Percentiles rank a stretch among this genome's conserved stretches.
These are phyloP conservation scores for Drosophila nr. perissopoda DNA, from an alignment of 2,888 invertebrate species.

Conservation along the genomic window DNA sequence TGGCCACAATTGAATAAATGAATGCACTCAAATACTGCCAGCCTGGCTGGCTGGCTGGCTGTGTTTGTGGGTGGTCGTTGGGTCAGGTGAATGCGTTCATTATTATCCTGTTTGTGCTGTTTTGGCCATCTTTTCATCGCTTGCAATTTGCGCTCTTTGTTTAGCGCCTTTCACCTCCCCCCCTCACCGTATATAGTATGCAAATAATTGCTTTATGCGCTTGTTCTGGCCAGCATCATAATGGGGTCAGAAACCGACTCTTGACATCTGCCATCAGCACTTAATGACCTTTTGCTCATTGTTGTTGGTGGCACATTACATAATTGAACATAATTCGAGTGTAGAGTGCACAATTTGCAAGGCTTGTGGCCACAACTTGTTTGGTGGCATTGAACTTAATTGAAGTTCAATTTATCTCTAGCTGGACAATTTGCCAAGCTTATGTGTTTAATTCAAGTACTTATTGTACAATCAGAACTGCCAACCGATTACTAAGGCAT, in stretches of 20 bases:
- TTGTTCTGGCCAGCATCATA: conserved; percentile 62
- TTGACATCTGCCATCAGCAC: conserved; percentile 55
- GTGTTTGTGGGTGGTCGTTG: conserved; percentile 1
- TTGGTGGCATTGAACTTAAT: conserved; percentile 4
- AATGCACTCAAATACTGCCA: conserved; percentile 56
- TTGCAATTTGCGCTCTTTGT: conserved; percentile 73
- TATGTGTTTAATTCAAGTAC: not conserved
- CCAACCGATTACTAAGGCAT: too few species aligned
- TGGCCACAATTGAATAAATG: conserved; percentile 79
- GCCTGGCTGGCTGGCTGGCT: not conserved
- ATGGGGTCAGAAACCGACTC: conserved; percentile 32
- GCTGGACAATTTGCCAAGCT: not conserved
- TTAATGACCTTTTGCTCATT: conserved; percentile 62
- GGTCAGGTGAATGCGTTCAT: conserved; percentile 34
- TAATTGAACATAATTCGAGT: conserved; percentile 63
- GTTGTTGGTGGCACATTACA: conserved; percentile 37
- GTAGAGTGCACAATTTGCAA: conserved; percentile 36
- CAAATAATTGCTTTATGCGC: conserved; percentile 75
- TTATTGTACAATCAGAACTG: not conserved
- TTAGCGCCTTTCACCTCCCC: conserved; percentile 8
- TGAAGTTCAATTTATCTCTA: not conserved
- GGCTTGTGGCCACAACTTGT: not conserved
- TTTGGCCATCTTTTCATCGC: conserved; percentile 36
- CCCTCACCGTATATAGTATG: conserved; percentile 50
- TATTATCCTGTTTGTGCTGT: conserved; percentile 38